Conservation (phyloP, 2,113 vertebrate species). For the Sylvilagus bachmani region DNA sequence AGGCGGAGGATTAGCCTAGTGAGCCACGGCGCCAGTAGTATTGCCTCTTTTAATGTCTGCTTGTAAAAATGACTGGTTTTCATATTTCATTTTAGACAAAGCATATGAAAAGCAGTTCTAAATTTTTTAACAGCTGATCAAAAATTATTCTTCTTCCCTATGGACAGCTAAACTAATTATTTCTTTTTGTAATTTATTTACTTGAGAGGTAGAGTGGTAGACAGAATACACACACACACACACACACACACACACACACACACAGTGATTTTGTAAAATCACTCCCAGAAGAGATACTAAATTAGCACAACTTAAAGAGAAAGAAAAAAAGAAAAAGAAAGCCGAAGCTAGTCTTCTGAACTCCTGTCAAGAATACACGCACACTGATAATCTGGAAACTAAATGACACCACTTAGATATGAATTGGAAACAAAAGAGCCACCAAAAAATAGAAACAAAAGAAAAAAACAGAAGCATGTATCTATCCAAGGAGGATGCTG, state of each 20-base stretch:
- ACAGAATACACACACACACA: too few species aligned
- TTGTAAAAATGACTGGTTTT: slow-evolving; percentile 1
- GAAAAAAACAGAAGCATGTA: background rate
- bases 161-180: background rate
- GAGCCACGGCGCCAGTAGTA: too few species aligned
- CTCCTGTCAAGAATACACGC: background rate
- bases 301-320: background rate
- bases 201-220: too few species aligned
- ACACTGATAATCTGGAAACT: background rate
- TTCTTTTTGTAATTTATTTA: background rate
- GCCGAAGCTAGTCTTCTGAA: background rate
- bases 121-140: slow-evolving; percentile 14
- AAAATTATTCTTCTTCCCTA: background rate
- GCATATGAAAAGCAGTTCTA: slow-evolving; percentile 37
- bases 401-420: background rate
- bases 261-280: background rate
- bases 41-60: background rate
- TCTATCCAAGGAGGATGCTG: background rate
- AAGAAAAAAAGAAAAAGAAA: background rate
- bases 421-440: background rate
- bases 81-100: slow-evolving; percentile 46
- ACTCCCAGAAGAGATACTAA: slow-evolving; percentile 51
- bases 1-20: too few species aligned
- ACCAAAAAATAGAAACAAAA: slow-evolving; percentile 24
- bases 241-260: too few species aligned